phyloP scores from a whole-genome alignment of 2,888 invertebrate species.

The Hipparchia semele region DNA sequence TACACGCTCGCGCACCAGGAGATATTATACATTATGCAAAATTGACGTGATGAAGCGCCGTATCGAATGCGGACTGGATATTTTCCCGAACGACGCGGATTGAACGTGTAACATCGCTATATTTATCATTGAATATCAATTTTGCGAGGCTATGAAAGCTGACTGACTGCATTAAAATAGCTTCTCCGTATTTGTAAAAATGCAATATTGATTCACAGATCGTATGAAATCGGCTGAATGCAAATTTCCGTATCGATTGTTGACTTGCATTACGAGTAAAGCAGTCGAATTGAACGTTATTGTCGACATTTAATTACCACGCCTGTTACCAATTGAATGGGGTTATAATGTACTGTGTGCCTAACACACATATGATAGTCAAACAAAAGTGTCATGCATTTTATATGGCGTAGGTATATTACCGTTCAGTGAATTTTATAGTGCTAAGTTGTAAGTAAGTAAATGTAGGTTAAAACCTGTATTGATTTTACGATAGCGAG shows the following conservation, averaged over 20 bases:
- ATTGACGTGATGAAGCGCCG: conserved; percentile 47
- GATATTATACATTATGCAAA: conserved; percentile 48
- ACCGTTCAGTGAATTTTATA: too few relatives aligned
- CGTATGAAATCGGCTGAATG: conserved; percentile 12
- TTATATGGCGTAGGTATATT: too few relatives aligned
- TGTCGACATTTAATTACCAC: not conserved
- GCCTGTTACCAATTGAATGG: too few relatives aligned
- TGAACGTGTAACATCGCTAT: conserved; percentile 36
- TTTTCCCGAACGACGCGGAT: conserved; percentile 40
- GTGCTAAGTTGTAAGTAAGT: too few relatives aligned
- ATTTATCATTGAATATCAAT: conserved; percentile 39
- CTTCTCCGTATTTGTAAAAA: conserved; percentile 19
- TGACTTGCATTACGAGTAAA: not conserved
- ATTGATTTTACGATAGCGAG: too few relatives aligned
- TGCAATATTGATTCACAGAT: conserved; percentile 14
- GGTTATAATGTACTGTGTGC: too few relatives aligned
- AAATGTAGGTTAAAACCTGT: too few relatives aligned
- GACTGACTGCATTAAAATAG: conserved; percentile 25
- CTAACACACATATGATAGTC: too few relatives aligned
- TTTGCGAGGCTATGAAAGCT: conserved; percentile 34
- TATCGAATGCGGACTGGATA: conserved; percentile 42
- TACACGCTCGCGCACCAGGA: conserved; percentile 41
- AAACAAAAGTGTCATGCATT: too few relatives aligned
- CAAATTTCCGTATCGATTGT: conserved; percentile 16
- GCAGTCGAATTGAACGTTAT: conserved; percentile 4